A percentile compares a stretch with the other conserved stretches of the same genome.
Conservation (phyloP, 2,797 vertebrate genomes). For the Natrix natrix region DNA sequence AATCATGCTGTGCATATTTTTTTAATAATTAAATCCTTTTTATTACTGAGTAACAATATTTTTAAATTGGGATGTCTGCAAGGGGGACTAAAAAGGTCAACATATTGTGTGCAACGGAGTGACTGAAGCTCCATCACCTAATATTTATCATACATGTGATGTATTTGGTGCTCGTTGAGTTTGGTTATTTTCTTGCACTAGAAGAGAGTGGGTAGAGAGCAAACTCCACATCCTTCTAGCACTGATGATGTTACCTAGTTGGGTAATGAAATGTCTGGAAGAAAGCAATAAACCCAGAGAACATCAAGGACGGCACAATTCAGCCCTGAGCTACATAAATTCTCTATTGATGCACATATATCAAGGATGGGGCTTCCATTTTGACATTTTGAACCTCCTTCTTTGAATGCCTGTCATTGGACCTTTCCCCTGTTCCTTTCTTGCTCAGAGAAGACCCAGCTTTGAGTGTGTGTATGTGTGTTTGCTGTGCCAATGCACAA, state of each 20-base stretch:
- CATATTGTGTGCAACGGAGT: neutral
- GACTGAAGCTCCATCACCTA: neutral
- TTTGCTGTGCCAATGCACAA: conserved; percentile 34
- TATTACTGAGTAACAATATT: neutral
- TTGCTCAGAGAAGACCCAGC: neutral
- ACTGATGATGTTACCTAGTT: neutral
- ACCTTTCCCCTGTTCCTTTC: neutral
- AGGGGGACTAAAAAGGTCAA: neutral
- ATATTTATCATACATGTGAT: neutral
- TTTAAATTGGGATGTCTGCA: neutral
- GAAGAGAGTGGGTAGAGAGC: neutral
- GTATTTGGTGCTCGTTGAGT: neutral
- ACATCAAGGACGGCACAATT: neutral
- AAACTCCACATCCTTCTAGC: neutral
- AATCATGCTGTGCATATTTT: neutral
- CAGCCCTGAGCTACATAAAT: neutral
- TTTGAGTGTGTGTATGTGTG: neutral
- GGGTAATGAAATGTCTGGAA: neutral
- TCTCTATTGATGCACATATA: neutral
- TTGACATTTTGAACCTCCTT: neutral
- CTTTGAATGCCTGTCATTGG: neutral
- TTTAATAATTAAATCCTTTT: neutral
- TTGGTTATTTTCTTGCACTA: too few relatives aligned
- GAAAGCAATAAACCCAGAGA: neutral
- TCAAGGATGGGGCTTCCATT: neutral